phyloP scores from a whole-genome alignment of 1,140 invertebrate genomes.

The Calephelis nemesis region DNA sequence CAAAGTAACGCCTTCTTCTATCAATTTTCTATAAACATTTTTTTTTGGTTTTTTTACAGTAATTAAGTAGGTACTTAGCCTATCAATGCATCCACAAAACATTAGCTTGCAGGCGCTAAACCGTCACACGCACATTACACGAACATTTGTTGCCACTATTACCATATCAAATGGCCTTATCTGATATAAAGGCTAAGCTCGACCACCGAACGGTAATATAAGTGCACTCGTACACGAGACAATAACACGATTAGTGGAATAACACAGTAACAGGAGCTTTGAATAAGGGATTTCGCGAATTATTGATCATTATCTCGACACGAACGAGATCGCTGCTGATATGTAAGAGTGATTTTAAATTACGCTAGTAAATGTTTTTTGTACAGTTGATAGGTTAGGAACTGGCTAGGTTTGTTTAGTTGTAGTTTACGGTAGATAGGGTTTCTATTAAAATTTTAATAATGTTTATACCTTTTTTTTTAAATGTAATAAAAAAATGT shows the following conservation, averaged over 20 bases:
- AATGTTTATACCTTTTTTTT: too few species aligned
- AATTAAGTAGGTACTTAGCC: background rate
- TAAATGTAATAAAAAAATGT: too few species aligned
- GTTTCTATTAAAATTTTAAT: too few species aligned
- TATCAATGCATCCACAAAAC: conserved; percentile 7
- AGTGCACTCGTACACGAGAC: conserved; percentile 48
- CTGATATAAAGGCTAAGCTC: conserved; percentile 54
- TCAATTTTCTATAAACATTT: too few species aligned
- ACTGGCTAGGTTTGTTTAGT: too few species aligned
- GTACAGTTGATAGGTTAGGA: too few species aligned
- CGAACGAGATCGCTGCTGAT: conserved; percentile 6
- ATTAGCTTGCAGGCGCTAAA: conserved; percentile 45
- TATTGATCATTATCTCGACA: conserved; percentile 53
- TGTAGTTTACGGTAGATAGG: too few species aligned
- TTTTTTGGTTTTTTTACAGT: too few species aligned
- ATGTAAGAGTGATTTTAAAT: conserved; percentile 7
- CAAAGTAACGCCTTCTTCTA: too few species aligned
- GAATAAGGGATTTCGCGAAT: conserved; percentile 51
- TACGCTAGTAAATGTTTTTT: too few species aligned
- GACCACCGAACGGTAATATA: conserved; percentile 41
- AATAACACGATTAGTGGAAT: conserved; percentile 69
- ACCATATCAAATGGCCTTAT: conserved; percentile 71
- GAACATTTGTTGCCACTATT: conserved; percentile 69
- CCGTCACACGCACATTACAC: conserved; percentile 62
- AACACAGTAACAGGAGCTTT: conserved; percentile 51